A percentile compares a stretch with the other conserved stretches of the same genome.
Conservation (phyloP, 2,113 vertebrate species). For the Calidris pygmaea region DNA sequence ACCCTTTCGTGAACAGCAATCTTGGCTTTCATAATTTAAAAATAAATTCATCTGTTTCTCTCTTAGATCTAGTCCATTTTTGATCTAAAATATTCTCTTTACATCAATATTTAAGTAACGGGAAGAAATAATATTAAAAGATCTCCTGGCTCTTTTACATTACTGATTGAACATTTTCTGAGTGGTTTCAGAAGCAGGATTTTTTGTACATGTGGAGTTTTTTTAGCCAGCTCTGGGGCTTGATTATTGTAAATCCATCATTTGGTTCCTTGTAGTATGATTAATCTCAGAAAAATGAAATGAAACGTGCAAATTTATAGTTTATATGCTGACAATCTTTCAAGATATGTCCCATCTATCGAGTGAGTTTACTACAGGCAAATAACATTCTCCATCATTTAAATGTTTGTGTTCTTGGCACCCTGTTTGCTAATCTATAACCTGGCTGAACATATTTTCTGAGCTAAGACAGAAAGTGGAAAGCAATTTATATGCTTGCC, state of each 20-base stretch:
- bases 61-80: neutral
- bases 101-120: slow-evolving; percentile 3
- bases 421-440: slow-evolving; percentile 46
- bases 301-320: slow-evolving; percentile 34
- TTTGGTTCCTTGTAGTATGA: slow-evolving; percentile 8
- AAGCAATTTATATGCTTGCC: slow-evolving; percentile 28
- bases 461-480: slow-evolving; percentile 19
- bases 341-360: neutral
- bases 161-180: neutral
- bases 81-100: neutral
- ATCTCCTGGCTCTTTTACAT: neutral
- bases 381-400: slow-evolving; percentile 47
- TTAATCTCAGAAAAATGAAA: slow-evolving; percentile 47
- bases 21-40: neutral
- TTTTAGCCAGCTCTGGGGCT: neutral
- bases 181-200: neutral
- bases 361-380: slow-evolving; percentile 22
- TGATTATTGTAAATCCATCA: slow-evolving; percentile 43
- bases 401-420: slow-evolving; percentile 51
- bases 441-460: slow-evolving; percentile 44
- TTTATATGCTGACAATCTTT: slow-evolving; percentile 27
- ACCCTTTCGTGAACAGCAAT: neutral
- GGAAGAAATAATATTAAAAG: slow-evolving; percentile 8
- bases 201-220: neutral
- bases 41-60: neutral